These are phyloP conservation scores for Contarinia nasturtii DNA, from an alignment of 1,140 invertebrate genomes.

Conservation along the genomic window DNA sequence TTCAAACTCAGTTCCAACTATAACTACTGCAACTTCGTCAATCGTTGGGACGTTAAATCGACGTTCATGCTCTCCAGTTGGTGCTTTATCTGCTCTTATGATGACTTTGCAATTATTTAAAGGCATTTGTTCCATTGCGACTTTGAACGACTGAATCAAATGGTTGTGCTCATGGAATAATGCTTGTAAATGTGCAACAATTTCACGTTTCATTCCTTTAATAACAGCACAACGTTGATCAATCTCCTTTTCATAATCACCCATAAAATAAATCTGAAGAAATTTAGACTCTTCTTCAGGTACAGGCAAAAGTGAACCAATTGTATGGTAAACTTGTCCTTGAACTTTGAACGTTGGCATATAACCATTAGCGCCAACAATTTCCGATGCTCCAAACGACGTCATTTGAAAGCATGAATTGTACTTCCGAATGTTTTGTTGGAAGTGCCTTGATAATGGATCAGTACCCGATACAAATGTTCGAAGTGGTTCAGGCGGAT, in stretches of 20 bases:
- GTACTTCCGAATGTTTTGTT: constrained; percentile 16
- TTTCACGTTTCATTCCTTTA: constrained; percentile 12
- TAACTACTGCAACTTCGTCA: constrained; percentile 22
- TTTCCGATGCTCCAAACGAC: constrained; percentile 9
- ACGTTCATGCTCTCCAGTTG: constrained; percentile 20
- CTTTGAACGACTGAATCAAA: constrained; percentile 19
- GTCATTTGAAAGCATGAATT: constrained; percentile 11
- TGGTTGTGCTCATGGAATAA: constrained; percentile 19
- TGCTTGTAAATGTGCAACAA: constrained; percentile 15
- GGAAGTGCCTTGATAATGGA: constrained; percentile 19
- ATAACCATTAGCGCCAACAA: constrained; percentile 12
- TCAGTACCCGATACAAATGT: constrained; percentile 5
- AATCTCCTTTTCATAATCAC: constrained; percentile 12
- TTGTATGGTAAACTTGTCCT: constrained; percentile 27
- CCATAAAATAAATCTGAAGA: constrained; percentile 26
- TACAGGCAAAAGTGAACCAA: constrained; percentile 18
- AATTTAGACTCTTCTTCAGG: constrained; percentile 16
- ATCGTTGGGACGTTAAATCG: constrained; percentile 23
- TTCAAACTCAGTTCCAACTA: constrained; percentile 13
- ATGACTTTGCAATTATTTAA: constrained; percentile 17
- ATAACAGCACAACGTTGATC: constrained; percentile 9
- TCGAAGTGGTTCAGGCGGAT: constrained; percentile 5
- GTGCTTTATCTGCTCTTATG: constrained; percentile 21
- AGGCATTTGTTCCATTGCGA: constrained; percentile 16
- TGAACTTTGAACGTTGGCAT: constrained; percentile 28